phyloP scores from a whole-genome alignment of 2,888 invertebrate genomes.

The Allophyes oxyacanthae region DNA sequence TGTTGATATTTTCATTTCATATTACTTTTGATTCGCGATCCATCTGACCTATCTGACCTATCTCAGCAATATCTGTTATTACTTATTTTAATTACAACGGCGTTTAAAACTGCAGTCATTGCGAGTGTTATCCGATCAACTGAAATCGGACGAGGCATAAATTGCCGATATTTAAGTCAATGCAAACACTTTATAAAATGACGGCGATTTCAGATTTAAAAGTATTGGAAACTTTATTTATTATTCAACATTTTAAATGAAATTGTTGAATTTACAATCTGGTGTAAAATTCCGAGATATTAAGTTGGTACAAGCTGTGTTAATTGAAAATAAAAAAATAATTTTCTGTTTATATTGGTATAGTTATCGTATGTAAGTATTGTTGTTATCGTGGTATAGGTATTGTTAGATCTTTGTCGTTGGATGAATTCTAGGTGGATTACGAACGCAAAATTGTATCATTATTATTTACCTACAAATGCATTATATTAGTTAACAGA shows the following conservation, averaged over 20 bases:
- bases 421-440: too few species aligned
- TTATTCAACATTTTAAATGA: background rate
- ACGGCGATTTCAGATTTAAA: background rate
- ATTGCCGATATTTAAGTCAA: constrained; percentile 8
- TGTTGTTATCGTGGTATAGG: too few species aligned
- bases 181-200: constrained; percentile 3
- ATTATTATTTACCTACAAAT: too few species aligned
- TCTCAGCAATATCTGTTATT: constrained; percentile 2
- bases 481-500: too few species aligned
- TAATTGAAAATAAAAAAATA: too few species aligned
- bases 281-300: background rate
- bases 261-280: too few species aligned
- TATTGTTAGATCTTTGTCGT: too few species aligned
- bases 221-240: background rate
- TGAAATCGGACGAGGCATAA: constrained; percentile 7
- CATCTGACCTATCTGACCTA: background rate
- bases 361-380: too few species aligned
- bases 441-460: too few species aligned
- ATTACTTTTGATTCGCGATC: background rate
- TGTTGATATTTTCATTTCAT: background rate
- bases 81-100: constrained; percentile 16
- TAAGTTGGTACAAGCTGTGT: background rate
- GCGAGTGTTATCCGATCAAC: constrained; percentile 5
- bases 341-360: too few species aligned
- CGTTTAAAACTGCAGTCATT: constrained; percentile 5